A percentile compares a stretch with the other conserved stretches of the same genome.
Conservation (phyloP, 2,797 vertebrate species). For the Hoplostethus atlanticus region DNA sequence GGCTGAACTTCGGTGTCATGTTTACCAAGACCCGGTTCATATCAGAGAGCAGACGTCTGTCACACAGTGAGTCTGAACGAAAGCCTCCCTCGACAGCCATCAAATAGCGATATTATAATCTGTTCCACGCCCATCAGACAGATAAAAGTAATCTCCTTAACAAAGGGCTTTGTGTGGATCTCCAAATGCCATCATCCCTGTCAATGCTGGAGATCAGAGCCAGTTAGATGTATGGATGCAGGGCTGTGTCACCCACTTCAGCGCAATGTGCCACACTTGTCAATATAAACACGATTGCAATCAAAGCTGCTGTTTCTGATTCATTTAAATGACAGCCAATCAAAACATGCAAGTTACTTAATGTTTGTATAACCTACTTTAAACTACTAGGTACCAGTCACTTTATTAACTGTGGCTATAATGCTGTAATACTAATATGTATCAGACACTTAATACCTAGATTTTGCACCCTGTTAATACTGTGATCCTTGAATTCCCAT, state of each 20-base stretch:
- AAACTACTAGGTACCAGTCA: too few species aligned
- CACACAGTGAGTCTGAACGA: slow-evolving; percentile 28
- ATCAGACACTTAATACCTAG: too few species aligned
- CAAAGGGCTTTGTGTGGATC: slow-evolving; percentile 79
- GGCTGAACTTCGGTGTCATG: slow-evolving; percentile 49
- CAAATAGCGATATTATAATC: slow-evolving; percentile 55
- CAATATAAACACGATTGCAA: background rate
- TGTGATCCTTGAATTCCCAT: too few species aligned
- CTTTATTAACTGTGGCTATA: too few species aligned
- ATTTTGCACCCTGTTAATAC: too few species aligned
- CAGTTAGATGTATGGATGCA: background rate
- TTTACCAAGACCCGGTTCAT: background rate
- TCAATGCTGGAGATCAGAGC: background rate
- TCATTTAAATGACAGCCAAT: too few species aligned
- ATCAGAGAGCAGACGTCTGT: slow-evolving; percentile 3
- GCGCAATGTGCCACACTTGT: background rate
- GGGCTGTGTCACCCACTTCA: background rate
- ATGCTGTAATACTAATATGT: too few species aligned
- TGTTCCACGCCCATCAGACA: slow-evolving; percentile 62
- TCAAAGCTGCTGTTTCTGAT: slow-evolving; percentile 1
- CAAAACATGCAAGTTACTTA: too few species aligned
- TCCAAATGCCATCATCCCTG: slow-evolving; percentile 66
- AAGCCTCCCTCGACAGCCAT: slow-evolving; percentile 35
- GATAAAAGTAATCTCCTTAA: slow-evolving; percentile 80
- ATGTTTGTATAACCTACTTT: too few species aligned